Evolutionary conservation across 2,888 invertebrate genomes (phyloP).

Genomic region (Acleris sparsana): DNA sequence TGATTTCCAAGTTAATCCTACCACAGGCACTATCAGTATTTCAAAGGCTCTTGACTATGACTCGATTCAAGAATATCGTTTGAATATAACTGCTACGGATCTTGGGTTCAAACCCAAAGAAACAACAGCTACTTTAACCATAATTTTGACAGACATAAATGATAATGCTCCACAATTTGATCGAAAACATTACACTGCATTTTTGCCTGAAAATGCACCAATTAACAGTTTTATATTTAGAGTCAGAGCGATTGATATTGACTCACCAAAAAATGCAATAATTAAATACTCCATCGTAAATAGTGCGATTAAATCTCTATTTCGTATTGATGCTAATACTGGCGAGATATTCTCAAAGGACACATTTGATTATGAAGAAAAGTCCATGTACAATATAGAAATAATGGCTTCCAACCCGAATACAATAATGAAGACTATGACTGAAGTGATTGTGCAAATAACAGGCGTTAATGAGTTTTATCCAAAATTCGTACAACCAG

Average conservation of each 20-base stretch:
- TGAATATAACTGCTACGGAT: slow-evolving; percentile 95
- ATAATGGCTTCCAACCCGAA: slow-evolving; percentile 95
- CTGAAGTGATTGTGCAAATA: slow-evolving; percentile 89
- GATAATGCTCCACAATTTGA: slow-evolving; percentile 96
- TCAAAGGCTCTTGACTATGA: slow-evolving; percentile 93
- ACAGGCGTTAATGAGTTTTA: slow-evolving; percentile 95
- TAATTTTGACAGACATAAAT: slow-evolving; percentile 95
- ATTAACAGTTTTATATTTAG: slow-evolving; percentile 89
- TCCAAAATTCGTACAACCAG: slow-evolving; percentile 93
- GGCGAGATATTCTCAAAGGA: slow-evolving; percentile 90
- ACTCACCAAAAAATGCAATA: slow-evolving; percentile 93
- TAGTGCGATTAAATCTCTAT: slow-evolving; percentile 89
- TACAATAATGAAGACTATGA: slow-evolving; percentile 89
- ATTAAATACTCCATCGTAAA: slow-evolving; percentile 92
- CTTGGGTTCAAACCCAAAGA: slow-evolving; percentile 91
- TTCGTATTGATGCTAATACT: slow-evolving; percentile 89
- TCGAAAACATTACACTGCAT: slow-evolving; percentile 89
- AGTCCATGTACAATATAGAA: slow-evolving; percentile 88
- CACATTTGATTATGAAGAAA: slow-evolving; percentile 94
- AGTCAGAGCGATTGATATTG: slow-evolving; percentile 91
- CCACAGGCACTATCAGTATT: slow-evolving; percentile 91
- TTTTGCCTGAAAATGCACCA: slow-evolving; percentile 92
- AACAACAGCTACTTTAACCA: slow-evolving; percentile 91
- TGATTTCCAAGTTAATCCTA: slow-evolving; percentile 90
- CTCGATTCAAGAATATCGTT: slow-evolving; percentile 90